phyloP scores from a whole-genome alignment of 2,888 invertebrate genomes.

The Phengaris alcon region DNA sequence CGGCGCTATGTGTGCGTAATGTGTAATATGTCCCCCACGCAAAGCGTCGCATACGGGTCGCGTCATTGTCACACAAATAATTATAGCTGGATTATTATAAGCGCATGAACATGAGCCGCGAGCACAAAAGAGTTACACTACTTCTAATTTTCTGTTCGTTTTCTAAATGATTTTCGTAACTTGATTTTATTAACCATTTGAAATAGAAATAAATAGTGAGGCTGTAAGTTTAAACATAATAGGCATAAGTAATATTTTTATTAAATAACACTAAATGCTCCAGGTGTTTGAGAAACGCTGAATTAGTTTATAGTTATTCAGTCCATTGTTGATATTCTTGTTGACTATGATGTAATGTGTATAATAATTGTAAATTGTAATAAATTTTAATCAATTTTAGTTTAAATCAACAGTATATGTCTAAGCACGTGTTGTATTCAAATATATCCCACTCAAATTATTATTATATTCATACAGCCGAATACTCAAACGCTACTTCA shows the following conservation, averaged over 20 bases:
- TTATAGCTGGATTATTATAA: too few species aligned
- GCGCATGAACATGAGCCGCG: too few species aligned
- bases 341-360: conserved; percentile 64
- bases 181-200: too few species aligned
- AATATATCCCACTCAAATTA: neutral
- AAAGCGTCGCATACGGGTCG: too few species aligned
- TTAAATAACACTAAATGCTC: too few species aligned
- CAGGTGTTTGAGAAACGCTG: conserved; percentile 13
- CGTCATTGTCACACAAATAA: too few species aligned
- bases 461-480: neutral
- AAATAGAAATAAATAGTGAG: neutral
- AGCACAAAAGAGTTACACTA: too few species aligned
- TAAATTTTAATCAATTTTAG: conserved; percentile 21
- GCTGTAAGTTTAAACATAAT: neutral
- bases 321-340: conserved; percentile 80
- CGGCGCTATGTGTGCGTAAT: too few species aligned
- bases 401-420: neutral
- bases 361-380: conserved; percentile 41
- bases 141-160: too few species aligned
- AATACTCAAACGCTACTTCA: neutral
- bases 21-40: too few species aligned
- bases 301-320: conserved; percentile 66
- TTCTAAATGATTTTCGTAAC: too few species aligned
- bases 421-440: neutral
- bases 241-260: neutral